phyloP scores from a whole-genome alignment of 2,888 invertebrate genomes.

The Drosophila phalerata region DNA sequence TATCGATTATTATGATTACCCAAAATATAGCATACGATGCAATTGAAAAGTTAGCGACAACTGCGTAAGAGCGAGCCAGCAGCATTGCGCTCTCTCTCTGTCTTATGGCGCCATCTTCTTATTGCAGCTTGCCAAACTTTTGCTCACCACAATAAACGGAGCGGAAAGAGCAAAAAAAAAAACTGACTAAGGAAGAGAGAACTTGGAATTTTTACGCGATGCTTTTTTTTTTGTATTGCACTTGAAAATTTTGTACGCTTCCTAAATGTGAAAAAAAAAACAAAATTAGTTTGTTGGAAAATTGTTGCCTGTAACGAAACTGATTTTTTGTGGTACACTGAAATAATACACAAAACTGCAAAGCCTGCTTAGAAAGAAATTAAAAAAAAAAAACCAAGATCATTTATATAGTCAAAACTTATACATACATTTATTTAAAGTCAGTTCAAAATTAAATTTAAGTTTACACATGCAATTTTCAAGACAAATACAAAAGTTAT shows the following conservation, averaged over 20 bases:
- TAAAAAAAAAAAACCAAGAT: not conserved
- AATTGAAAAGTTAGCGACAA: too few relatives aligned
- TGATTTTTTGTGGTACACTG: conserved; percentile 28
- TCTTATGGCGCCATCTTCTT: too few relatives aligned
- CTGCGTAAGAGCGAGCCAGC: too few relatives aligned
- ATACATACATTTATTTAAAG: conserved; percentile 5
- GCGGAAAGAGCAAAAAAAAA: too few relatives aligned
- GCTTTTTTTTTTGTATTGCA: conserved; percentile 36
- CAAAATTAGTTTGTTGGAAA: conserved; percentile 33
- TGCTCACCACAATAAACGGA: not conserved
- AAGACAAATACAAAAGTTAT: not conserved
- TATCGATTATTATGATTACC: not conserved
- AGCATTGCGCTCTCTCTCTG: too few relatives aligned
- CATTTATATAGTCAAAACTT: conserved; percentile 4
- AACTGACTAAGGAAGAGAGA: not conserved
- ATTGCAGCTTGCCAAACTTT: too few relatives aligned
- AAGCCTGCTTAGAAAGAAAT: conserved; percentile 4
- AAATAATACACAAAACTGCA: not conserved
- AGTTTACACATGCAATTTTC: not conserved
- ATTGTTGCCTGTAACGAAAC: conserved; percentile 41
- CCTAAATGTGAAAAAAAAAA: conserved; percentile 27
- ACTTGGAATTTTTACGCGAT: not conserved
- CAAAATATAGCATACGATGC: not conserved
- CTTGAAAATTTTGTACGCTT: conserved; percentile 57
- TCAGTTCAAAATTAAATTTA: not conserved